phyloP scores from a whole-genome alignment of 2,797 vertebrate species.

The Eidolon dupreanum region DNA sequence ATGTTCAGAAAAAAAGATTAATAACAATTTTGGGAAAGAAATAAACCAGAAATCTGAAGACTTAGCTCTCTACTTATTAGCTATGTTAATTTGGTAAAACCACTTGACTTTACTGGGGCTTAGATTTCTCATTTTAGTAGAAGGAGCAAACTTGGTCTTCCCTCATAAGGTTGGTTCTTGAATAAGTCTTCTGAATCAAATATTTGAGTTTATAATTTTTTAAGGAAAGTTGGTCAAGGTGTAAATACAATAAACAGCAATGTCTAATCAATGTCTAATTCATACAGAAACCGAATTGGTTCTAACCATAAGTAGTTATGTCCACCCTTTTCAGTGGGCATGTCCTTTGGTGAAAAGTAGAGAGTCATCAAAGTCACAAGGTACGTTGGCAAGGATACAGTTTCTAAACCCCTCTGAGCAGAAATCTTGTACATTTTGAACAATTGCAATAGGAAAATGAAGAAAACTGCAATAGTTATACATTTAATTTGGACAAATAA shows the following conservation, averaged over 20 bases:
- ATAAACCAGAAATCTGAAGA: constrained; percentile 29
- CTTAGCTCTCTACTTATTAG: background rate
- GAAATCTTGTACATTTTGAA: background rate
- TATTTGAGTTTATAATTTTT: constrained; percentile 19
- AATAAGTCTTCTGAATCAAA: background rate
- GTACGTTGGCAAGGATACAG: background rate
- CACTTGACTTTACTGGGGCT: background rate
- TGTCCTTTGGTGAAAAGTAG: background rate
- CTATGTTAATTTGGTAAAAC: background rate
- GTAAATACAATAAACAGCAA: background rate
- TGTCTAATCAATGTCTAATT: background rate
- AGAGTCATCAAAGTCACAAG: background rate
- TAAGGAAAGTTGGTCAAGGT: background rate
- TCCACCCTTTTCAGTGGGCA: background rate
- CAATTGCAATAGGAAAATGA: background rate
- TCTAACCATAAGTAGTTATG: background rate
- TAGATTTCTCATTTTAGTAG: background rate
- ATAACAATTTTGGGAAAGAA: background rate
- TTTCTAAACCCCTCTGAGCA: background rate
- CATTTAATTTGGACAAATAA: background rate
- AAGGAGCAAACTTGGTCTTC: background rate
- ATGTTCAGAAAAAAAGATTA: background rate
- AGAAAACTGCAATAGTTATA: background rate
- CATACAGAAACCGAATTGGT: background rate
- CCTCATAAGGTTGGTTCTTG: background rate